These are phyloP conservation scores for Drosophila kanapiae DNA, from an alignment of 1,140 invertebrate species.

Conservation along the genomic window DNA sequence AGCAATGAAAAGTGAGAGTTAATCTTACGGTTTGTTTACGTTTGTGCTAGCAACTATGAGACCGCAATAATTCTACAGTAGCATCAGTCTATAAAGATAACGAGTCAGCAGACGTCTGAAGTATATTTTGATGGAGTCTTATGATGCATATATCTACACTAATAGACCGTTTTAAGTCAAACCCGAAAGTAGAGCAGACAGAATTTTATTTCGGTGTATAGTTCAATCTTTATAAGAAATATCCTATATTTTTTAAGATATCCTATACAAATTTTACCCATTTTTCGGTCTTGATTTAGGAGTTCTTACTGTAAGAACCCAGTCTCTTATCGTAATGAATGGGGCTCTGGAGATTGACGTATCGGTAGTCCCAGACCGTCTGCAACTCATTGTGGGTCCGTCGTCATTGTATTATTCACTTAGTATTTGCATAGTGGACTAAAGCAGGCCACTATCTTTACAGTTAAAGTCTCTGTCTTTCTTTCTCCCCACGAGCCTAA, in stretches of 20 bases:
- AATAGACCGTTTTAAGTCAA: neutral
- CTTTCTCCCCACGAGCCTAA: neutral
- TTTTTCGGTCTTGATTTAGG: neutral
- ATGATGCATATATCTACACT: neutral
- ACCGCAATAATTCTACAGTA: neutral
- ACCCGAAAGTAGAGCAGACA: too few species aligned
- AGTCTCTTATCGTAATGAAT: neutral
- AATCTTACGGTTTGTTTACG: constrained; percentile 30
- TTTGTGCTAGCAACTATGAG: constrained; percentile 16
- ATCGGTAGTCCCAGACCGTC: neutral
- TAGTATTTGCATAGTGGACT: neutral
- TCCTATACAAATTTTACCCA: too few species aligned
- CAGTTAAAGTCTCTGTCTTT: neutral
- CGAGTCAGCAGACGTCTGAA: neutral
- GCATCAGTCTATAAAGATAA: neutral
- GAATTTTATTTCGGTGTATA: neutral
- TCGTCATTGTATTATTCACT: neutral
- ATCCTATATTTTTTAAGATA: neutral
- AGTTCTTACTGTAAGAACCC: constrained; percentile 1
- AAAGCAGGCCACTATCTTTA: neutral
- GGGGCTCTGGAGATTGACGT: neutral
- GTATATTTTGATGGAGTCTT: neutral
- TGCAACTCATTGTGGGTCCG: neutral
- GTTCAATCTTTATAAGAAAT: too few species aligned
- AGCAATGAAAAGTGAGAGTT: constrained; percentile 2